Evolutionary conservation across 2,797 vertebrate species (phyloP).

Genomic region (Syngnathus rostellatus): DNA sequence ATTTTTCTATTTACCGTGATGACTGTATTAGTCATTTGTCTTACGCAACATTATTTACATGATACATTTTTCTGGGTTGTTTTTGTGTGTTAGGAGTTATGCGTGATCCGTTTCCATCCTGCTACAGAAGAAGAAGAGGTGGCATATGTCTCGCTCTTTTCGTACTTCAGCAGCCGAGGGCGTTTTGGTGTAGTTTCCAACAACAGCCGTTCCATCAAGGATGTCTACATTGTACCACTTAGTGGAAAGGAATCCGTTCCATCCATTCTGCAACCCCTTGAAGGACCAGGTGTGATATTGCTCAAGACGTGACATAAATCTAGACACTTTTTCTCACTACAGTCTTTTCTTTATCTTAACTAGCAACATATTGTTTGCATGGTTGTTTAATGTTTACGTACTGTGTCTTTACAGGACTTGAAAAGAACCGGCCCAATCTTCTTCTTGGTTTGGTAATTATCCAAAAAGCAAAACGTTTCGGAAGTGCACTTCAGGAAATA

Average conservation of each 20-base stretch:
- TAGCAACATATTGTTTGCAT: neutral
- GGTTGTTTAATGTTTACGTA: neutral
- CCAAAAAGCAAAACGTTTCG: slow-evolving; percentile 81
- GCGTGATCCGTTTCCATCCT: slow-evolving; percentile 93
- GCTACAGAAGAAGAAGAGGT: slow-evolving; percentile 96
- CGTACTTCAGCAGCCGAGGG: slow-evolving; percentile 96
- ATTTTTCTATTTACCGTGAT: no score
- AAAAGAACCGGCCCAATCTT: slow-evolving; percentile 86
- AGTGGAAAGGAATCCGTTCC: slow-evolving; percentile 87
- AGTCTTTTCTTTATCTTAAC: neutral
- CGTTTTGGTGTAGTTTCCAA: slow-evolving; percentile 96
- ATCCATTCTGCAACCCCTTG: slow-evolving; percentile 86
- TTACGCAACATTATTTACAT: slow-evolving; percentile 2
- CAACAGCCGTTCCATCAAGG: slow-evolving; percentile 87
- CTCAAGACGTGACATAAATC: neutral
- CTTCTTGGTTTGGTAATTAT: slow-evolving; percentile 89
- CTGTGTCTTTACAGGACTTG: slow-evolving; percentile 74
- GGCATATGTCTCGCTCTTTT: slow-evolving; percentile 96
- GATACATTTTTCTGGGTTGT: slow-evolving; percentile 8
- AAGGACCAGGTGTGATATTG: slow-evolving; percentile 82
- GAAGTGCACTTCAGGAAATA: slow-evolving; percentile 55
- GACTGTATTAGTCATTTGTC: neutral
- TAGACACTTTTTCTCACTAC: neutral
- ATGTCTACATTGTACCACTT: slow-evolving; percentile 95
- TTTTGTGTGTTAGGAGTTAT: slow-evolving; percentile 78